These are phyloP conservation scores for Battus philenor DNA, from an alignment of 1,140 invertebrate species.

Conservation along the genomic window DNA sequence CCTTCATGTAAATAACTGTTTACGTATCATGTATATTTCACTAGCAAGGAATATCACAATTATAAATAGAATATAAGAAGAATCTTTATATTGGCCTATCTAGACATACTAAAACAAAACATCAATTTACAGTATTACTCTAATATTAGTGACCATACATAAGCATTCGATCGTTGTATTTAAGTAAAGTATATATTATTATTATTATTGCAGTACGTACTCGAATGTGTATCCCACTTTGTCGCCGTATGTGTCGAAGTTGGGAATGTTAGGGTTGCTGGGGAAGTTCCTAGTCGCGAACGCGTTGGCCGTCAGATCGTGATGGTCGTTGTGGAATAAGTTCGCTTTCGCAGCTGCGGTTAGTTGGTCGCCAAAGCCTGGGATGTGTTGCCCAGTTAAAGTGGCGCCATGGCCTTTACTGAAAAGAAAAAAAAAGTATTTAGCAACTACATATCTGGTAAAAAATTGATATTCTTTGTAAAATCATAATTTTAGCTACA, in stretches of 20 bases:
- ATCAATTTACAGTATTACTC: too few species aligned
- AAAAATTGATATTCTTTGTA: not conserved
- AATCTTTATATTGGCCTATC: too few species aligned
- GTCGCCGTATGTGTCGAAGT: conserved; percentile 42
- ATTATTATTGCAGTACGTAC: too few species aligned
- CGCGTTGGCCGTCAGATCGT: conserved; percentile 38
- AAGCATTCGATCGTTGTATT: too few species aligned
- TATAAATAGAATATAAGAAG: too few species aligned
- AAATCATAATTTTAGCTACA: too few species aligned
- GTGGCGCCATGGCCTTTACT: conserved; percentile 33
- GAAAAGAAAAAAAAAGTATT: conserved; percentile 14
- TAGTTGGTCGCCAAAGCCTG: conserved; percentile 31
- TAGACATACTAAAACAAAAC: too few species aligned
- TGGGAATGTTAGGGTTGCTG: conserved; percentile 29
- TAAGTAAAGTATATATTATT: too few species aligned
- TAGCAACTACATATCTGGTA: not conserved
- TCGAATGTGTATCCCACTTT: conserved; percentile 40
- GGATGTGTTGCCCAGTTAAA: conserved; percentile 29
- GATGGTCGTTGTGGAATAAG: conserved; percentile 38
- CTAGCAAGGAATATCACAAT: too few species aligned
- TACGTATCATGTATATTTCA: too few species aligned
- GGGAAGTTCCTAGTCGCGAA: conserved; percentile 42
- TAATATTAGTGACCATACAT: too few species aligned
- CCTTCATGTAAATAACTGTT: too few species aligned
- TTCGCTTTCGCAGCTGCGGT: conserved; percentile 36